Conservation (phyloP, 2,113 vertebrate species). For the Alaudala cheleensis region DNA sequence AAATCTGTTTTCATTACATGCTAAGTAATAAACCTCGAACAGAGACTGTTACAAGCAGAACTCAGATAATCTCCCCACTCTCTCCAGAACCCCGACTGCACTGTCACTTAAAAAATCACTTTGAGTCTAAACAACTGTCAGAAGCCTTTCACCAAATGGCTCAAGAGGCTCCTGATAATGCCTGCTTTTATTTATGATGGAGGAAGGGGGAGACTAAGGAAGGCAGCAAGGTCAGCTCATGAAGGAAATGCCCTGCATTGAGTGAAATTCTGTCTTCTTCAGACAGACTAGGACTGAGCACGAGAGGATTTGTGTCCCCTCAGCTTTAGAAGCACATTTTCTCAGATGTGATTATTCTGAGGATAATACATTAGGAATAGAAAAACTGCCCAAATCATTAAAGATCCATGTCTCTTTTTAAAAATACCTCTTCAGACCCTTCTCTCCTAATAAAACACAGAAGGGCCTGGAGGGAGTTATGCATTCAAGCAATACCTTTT, state of each 20-base stretch:
- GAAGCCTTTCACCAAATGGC: constrained; percentile 16
- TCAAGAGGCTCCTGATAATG: background rate
- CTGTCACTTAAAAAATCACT: background rate
- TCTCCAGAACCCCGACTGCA: background rate
- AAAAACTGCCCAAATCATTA: background rate
- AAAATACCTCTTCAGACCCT: background rate
- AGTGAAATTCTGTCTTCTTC: background rate
- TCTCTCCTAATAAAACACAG: background rate
- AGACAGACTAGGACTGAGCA: background rate
- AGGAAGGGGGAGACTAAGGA: background rate
- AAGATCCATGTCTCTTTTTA: background rate
- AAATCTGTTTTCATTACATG: constrained; percentile 30
- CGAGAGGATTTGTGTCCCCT: background rate
- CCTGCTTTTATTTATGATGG: constrained; percentile 7
- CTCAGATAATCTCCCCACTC: background rate
- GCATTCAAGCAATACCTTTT: background rate
- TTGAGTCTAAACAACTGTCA: constrained; percentile 35
- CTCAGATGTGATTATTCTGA: background rate
- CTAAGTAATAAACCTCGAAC: background rate
- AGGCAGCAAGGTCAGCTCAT: background rate
- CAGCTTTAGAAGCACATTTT: background rate
- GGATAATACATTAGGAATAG: background rate
- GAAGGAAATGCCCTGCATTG: background rate
- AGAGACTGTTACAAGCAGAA: background rate
- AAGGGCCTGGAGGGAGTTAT: background rate